Conservation (phyloP, 1,140 invertebrate species). For the Pogonognathellus flavescens region DNA sequence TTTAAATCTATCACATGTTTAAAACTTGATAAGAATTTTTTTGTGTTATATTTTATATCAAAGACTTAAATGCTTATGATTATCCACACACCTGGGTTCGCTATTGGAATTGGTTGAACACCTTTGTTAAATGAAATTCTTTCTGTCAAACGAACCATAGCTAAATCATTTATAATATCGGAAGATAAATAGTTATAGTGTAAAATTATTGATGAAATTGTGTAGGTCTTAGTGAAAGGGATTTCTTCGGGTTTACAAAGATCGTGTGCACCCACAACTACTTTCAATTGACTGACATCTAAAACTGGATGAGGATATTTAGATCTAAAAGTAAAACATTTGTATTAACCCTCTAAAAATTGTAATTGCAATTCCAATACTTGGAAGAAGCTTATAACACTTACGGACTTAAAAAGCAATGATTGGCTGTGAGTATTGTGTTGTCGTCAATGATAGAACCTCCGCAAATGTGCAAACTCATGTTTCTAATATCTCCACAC, state of each 20-base stretch:
- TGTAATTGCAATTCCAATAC: no score
- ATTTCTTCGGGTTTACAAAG: constrained; percentile 58
- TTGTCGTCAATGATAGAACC: constrained; percentile 60
- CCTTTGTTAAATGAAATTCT: constrained; percentile 59
- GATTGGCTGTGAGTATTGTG: constrained; percentile 58
- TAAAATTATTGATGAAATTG: constrained; percentile 52
- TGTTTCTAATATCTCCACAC: constrained; percentile 57
- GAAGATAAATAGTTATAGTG: constrained; percentile 62
- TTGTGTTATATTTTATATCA: no score
- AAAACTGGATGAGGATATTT: constrained; percentile 59
- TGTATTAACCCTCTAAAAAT: no score
- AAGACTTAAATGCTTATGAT: not conserved
- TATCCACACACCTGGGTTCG: not conserved
- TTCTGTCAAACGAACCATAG: constrained; percentile 55
- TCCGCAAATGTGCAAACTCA: constrained; percentile 59
- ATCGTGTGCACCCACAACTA: constrained; percentile 63
- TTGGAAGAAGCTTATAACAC: no score
- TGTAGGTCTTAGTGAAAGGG: constrained; percentile 38
- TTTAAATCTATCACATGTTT: constrained; percentile 24
- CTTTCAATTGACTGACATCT: constrained; percentile 36
- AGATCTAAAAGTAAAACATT: constrained; percentile 3
- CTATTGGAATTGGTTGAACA: constrained; percentile 60
- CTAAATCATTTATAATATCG: constrained; percentile 62
- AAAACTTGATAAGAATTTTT: no score
- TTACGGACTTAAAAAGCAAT: constrained; percentile 61